Conservation (phyloP, 2,113 vertebrate genomes). For the Podarcis muralis region DNA sequence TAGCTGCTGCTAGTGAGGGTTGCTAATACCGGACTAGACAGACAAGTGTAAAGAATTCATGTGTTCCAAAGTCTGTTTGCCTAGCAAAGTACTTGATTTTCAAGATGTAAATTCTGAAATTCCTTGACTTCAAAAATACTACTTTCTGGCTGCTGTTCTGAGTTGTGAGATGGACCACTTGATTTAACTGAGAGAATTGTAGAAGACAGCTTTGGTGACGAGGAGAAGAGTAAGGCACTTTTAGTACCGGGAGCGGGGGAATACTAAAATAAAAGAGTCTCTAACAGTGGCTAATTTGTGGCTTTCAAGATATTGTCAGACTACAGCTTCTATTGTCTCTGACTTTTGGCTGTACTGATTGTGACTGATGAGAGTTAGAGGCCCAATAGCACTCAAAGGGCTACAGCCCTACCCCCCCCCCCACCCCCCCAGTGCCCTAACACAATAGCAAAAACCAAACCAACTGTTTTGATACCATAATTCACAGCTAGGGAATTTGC, state of each 20-base stretch:
- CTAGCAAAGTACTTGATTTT: not conserved
- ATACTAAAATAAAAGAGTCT: not conserved
- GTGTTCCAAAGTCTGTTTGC: not conserved
- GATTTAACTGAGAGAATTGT: not conserved
- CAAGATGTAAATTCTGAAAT: not conserved
- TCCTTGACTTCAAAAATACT: not conserved
- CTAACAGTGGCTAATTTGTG: not conserved
- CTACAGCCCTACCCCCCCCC: no score
- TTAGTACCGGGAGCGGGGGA: not conserved
- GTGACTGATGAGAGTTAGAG: no score
- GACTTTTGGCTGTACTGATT: not conserved
- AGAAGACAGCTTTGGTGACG: not conserved
- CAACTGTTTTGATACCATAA: not conserved
- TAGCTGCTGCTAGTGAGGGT: not conserved
- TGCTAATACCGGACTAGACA: not conserved
- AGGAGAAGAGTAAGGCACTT: not conserved
- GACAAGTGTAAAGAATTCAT: not conserved
- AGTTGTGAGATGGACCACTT: not conserved
- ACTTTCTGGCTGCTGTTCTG: not conserved
- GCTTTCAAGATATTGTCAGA: not conserved
- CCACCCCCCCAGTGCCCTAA: rapidly evolving
- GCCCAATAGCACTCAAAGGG: no score
- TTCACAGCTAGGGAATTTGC: not conserved
- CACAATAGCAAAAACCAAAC: not conserved
- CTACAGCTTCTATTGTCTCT: not conserved